Evolutionary conservation across 1,140 invertebrate species (phyloP).

Genomic region (Lineus longissimus): DNA sequence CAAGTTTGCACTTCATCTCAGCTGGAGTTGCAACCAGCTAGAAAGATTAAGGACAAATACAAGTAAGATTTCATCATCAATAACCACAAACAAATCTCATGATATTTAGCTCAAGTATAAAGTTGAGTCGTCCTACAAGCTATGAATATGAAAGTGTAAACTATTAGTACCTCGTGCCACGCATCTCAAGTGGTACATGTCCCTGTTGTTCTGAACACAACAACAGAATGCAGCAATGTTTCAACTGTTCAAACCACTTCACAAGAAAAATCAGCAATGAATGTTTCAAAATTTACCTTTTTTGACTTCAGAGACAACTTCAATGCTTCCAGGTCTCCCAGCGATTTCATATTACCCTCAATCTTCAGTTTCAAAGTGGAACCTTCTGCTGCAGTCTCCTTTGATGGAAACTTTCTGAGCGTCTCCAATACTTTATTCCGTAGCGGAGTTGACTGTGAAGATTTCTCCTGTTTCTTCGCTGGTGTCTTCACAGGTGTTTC

Average conservation of each 20-base stretch:
- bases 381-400: neutral
- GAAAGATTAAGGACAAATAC: neutral
- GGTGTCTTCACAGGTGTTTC: slow-evolving; percentile 14
- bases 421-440: neutral
- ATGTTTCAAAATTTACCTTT: no score
- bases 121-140: no score
- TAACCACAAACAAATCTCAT: neutral
- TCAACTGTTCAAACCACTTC: no score
- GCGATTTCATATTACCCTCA: neutral
- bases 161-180: no score
- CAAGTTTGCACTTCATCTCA: slow-evolving; percentile 30
- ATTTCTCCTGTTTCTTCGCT: slow-evolving; percentile 11
- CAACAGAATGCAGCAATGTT: no score
- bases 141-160: no score
- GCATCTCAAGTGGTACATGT: no score
- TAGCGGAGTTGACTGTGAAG: neutral
- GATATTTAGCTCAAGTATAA: no score
- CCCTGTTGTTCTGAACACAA: no score
- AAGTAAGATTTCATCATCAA: neutral
- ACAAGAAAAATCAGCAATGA: no score
- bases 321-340: neutral
- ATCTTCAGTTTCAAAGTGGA: neutral
- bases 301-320: neutral
- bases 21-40: slow-evolving; percentile 12
- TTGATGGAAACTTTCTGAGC: neutral